Evolutionary conservation across 2,888 invertebrate genomes (phyloP).

Genomic region (Phortica okadai): DNA sequence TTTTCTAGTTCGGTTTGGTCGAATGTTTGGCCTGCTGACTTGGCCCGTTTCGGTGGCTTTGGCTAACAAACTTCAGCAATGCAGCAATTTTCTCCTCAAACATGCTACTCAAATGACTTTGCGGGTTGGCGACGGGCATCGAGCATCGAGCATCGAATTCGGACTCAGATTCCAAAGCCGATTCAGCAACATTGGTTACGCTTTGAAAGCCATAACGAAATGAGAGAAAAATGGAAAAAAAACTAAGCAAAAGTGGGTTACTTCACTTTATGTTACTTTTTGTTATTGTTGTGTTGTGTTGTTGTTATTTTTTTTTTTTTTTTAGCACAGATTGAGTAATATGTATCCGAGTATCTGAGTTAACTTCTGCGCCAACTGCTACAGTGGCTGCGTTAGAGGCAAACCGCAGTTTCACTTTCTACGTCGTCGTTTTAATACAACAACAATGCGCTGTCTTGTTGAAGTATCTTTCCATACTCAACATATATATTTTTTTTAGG

Average conservation of each 20-base stretch:
- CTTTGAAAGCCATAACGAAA: slow-evolving; percentile 46
- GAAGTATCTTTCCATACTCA: slow-evolving; percentile 51
- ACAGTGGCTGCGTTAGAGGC: slow-evolving; percentile 36
- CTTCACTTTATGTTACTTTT: slow-evolving; percentile 64
- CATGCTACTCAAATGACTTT: slow-evolving; percentile 7
- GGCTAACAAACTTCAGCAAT: not conserved
- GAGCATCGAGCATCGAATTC: not conserved
- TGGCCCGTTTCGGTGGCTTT: not conserved
- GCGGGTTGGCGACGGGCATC: not conserved
- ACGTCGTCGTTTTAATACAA: slow-evolving; percentile 62
- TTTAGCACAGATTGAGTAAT: slow-evolving; percentile 70
- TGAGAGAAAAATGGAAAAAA: slow-evolving; percentile 46
- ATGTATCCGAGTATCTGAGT: slow-evolving; percentile 45
- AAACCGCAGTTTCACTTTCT: slow-evolving; percentile 64
- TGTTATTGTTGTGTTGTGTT: slow-evolving; percentile 45
- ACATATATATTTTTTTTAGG: slow-evolving; percentile 29
- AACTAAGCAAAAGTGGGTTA: slow-evolving; percentile 60
- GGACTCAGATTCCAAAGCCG: not conserved
- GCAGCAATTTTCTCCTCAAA: slow-evolving; percentile 10
- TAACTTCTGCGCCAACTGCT: slow-evolving; percentile 52
- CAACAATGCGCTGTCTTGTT: slow-evolving; percentile 35
- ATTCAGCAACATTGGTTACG: slow-evolving; percentile 19
- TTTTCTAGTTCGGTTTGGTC: not conserved
- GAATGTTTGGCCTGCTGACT: no score
- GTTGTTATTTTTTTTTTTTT: slow-evolving; percentile 44